Percentiles rank a stretch among this genome's conserved stretches.
Conservation (phyloP, 2,797 vertebrate genomes). For the Bradypodion ventrale region DNA sequence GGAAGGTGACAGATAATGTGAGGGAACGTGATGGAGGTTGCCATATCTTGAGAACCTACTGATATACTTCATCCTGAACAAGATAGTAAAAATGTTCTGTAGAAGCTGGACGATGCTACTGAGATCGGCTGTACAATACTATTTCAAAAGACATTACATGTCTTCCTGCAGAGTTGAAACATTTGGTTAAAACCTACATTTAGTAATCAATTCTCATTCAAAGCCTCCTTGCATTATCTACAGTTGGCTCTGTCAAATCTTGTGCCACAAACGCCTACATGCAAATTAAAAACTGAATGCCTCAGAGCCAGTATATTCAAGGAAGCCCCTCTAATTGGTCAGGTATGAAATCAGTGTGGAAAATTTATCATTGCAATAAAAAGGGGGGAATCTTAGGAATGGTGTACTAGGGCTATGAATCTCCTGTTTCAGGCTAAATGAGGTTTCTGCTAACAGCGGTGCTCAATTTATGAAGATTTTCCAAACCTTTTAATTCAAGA, state of each 20-base stretch:
- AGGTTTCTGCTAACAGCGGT: not conserved
- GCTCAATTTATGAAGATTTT: not conserved
- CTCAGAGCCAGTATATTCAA: not conserved
- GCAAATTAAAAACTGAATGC: not conserved
- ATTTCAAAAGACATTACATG: not conserved
- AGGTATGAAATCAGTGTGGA: too few species aligned
- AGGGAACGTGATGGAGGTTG: not conserved
- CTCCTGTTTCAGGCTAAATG: not conserved
- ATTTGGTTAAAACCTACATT: not conserved
- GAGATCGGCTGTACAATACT: not conserved
- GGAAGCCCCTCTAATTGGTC: not conserved
- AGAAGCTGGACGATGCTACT: not conserved
- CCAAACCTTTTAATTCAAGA: not conserved
- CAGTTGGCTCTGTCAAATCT: not conserved
- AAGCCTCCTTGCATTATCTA: not conserved
- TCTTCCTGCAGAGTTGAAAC: not conserved
- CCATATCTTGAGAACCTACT: not conserved
- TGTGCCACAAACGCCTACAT: not conserved
- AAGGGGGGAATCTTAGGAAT: not conserved
- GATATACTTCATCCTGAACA: not conserved
- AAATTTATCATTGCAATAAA: not conserved
- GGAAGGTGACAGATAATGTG: fast-evolving
- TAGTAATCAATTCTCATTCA: not conserved
- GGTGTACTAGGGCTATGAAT: not conserved
- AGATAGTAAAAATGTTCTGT: conserved; percentile 12